phyloP scores from a whole-genome alignment of 1,140 invertebrate genomes.

The Penaeus vannamei region DNA sequence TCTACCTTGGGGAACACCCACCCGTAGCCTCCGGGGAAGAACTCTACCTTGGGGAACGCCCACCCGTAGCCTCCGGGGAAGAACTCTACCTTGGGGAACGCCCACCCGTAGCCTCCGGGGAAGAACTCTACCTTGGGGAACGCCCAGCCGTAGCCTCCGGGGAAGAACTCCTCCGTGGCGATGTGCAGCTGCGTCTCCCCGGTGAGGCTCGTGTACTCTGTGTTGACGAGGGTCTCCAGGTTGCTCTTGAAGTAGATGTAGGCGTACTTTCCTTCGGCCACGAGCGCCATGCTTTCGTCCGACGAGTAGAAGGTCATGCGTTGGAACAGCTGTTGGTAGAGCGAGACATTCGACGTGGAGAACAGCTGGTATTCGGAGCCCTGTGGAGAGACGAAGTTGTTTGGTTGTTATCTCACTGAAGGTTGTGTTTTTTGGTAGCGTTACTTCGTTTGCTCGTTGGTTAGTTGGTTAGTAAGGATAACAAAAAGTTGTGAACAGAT shows the following conservation, averaged over 20 bases:
- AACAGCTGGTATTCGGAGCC: slow-evolving; percentile 66
- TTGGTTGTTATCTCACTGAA: too few species aligned
- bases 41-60: slow-evolving; percentile 59
- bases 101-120: slow-evolving; percentile 66
- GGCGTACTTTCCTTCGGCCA: slow-evolving; percentile 60
- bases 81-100: slow-evolving; percentile 58
- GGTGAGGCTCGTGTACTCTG: slow-evolving; percentile 54
- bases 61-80: slow-evolving; percentile 67
- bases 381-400: slow-evolving; percentile 1
- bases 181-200: slow-evolving; percentile 60
- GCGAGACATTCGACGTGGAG: slow-evolving; percentile 61
- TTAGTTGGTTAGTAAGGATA: too few species aligned
- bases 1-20: too few species aligned
- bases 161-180: slow-evolving; percentile 60
- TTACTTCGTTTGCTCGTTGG: too few species aligned
- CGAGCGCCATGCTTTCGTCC: slow-evolving; percentile 56
- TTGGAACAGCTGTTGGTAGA: slow-evolving; percentile 63
- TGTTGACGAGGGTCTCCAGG: slow-evolving; percentile 57
- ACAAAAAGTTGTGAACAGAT: too few species aligned
- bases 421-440: too few species aligned
- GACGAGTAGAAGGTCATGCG: slow-evolving; percentile 60
- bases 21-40: slow-evolving; percentile 66
- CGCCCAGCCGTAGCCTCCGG: slow-evolving; percentile 66
- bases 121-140: slow-evolving; percentile 67
- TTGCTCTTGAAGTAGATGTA: slow-evolving; percentile 67